Evolutionary conservation across 2,113 vertebrate genomes (phyloP), one percentile per base, ranked within the genome.

Genomic region (Nibea coibor): DNA sequence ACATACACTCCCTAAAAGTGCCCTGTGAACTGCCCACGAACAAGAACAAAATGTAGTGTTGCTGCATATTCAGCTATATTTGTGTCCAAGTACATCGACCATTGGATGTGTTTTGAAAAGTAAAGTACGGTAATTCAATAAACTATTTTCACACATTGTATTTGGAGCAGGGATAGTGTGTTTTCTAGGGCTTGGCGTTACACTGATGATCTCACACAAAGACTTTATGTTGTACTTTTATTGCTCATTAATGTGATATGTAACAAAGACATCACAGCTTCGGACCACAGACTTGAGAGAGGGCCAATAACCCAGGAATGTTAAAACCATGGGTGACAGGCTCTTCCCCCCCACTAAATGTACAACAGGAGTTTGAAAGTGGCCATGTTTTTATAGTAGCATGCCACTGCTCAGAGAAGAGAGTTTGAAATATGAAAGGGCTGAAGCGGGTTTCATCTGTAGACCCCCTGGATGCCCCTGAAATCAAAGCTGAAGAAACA

Each of bases 401-500:
- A 1, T 15, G 53, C 26, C 65, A 61, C 58, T 65, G 35, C 22
- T 42, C 22, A 53, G 26, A 48, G 31, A 68, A 45, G 7, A 66
- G 54, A 53, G 28, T 59, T 26, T 63, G 9, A 53, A 61, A 59
- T 5, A 11, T 47, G 16, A 26, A n/a, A 31, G 4, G 14, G 2
- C 47, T 50, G 3, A 66, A 43, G 48, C 5, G 22, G 19, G 14
- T 75, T 70, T 64, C 48, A 45, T 67, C 39, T 70, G 31, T 47
- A 43, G 69, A 73, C 69, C 39, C 50, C 35, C 20, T 47, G 17
- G 28, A 66, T 56, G 56, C 9, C 69, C 56, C 65, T 84, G 61
- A 86, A 88, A 86, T 90, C 75, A 79, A 81, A 84, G 71, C 76
- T 59, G 31, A 82, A 59, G 26, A 16, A 81, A 17, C 15, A 11